phyloP scores from a whole-genome alignment of 2,888 invertebrate species.

The Oithona nana region DNA sequence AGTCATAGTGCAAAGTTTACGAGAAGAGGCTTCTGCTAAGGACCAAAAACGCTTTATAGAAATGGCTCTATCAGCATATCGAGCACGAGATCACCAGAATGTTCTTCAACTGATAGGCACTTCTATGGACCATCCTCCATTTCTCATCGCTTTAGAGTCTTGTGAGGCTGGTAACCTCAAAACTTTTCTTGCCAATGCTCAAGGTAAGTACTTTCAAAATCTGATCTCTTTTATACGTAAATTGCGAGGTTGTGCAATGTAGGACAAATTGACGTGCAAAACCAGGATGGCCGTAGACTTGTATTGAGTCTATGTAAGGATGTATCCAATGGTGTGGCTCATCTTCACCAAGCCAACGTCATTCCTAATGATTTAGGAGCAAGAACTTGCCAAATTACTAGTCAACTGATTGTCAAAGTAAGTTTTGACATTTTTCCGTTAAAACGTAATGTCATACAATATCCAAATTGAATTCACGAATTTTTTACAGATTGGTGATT shows the following conservation, averaged over 20 bases:
- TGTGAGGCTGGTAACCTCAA: not conserved
- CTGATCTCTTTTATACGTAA: too few relatives aligned
- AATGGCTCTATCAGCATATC: not conserved
- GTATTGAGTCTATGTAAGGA: not conserved
- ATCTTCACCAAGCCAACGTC: not conserved
- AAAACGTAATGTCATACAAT: too few relatives aligned
- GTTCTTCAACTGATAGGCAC: not conserved
- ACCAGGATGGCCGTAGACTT: not conserved
- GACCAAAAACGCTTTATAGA: not conserved
- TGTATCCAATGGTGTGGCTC: not conserved
- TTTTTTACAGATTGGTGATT: constrained; percentile 6
- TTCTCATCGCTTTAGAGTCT: not conserved
- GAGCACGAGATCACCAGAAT: not conserved
- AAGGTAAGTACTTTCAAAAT: not conserved
- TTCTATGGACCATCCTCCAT: not conserved
- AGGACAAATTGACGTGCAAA: too few relatives aligned
- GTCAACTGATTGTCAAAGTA: not conserved
- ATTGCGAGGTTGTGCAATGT: too few relatives aligned
- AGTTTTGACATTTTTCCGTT: too few relatives aligned
- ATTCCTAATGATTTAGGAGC: not conserved
- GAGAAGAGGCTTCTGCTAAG: not conserved
- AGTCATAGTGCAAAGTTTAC: not conserved
- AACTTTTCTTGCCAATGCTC: not conserved
- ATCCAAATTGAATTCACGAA: too few relatives aligned
- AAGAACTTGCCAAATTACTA: not conserved